Base-by-base conservation (phyloP, 2,797 vertebrate species). In the Hyperoplus immaculatus region DNA sequence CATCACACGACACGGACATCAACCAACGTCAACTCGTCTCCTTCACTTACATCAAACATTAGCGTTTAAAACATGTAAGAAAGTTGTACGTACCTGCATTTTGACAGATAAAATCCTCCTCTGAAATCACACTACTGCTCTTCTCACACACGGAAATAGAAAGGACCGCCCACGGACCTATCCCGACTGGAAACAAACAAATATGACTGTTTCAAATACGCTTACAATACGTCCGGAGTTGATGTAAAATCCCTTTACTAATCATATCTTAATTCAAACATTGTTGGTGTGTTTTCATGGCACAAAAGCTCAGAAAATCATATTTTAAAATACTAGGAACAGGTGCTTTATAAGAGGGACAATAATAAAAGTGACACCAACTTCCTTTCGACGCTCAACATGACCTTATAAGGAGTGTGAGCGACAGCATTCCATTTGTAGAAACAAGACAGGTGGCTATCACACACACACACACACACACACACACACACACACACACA, bases 371-470 rank as follows among this genome's bases (percentile, higher is more conserved):
- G 94, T 56, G 56, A 89, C 92, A 94, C 92, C 64, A 14, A 85
- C 61, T 93, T 94, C 95, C 94, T 73, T 5, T 66, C 64, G 71
- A 60, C 49, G 55, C 84, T 64, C 76, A 69, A 56, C 64, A 83
- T 93, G 87, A 77, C 95, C 93, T 90, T 65, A 93, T 84, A 93
- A 91, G 94, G 95, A 76, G 73, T 41, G 54, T n/a, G 70, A 94
- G 77, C 69, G 89, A 29, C 54, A 43, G 51, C 83, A 70, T 90
- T 90, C 92, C 90, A 73, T 82, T 87, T 87, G 78, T 78, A 78
- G 38, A 62, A 8, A 68, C 69, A 46, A 54, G 72, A 89, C 92
- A 89, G 88, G 79, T 90, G 29, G 93, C 60, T 71, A 1, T 3
- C 12, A 3, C 5, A 8, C 45, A 9, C 55, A 7, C 70, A 16